Conservation (phyloP, 2,888 invertebrate genomes). For the Acrobasis repandana region DNA sequence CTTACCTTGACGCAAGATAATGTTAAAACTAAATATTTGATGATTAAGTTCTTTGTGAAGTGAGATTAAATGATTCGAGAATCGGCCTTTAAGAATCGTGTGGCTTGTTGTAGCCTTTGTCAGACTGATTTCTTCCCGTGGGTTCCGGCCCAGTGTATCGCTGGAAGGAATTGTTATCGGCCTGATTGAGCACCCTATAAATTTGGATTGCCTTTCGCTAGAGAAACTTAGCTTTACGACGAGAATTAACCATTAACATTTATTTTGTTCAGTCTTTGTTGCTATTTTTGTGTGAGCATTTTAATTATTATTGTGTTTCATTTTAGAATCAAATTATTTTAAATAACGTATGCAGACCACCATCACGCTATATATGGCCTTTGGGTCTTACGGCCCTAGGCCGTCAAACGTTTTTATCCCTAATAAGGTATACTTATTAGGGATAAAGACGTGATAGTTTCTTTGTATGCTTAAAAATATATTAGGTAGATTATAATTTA, state of each 20-base stretch:
- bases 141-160: conserved; percentile 43
- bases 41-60: neutral
- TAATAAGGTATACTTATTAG: no score
- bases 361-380: no score
- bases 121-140: conserved; percentile 43
- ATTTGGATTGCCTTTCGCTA: conserved; percentile 60
- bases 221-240: neutral
- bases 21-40: no score
- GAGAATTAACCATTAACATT: neutral
- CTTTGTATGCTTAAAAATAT: no score
- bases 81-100: neutral
- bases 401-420: no score
- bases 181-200: conserved; percentile 64
- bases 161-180: conserved; percentile 51
- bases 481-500: no score
- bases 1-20: no score
- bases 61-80: neutral
- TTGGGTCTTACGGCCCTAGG: no score
- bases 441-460: no score
- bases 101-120: conserved; percentile 27
- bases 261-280: neutral
- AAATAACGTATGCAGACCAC: no score
- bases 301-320: no score
- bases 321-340: no score
- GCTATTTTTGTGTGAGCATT: neutral